phyloP scores from a whole-genome alignment of 2,113 vertebrate species.

The Atherinomorus stipes region DNA sequence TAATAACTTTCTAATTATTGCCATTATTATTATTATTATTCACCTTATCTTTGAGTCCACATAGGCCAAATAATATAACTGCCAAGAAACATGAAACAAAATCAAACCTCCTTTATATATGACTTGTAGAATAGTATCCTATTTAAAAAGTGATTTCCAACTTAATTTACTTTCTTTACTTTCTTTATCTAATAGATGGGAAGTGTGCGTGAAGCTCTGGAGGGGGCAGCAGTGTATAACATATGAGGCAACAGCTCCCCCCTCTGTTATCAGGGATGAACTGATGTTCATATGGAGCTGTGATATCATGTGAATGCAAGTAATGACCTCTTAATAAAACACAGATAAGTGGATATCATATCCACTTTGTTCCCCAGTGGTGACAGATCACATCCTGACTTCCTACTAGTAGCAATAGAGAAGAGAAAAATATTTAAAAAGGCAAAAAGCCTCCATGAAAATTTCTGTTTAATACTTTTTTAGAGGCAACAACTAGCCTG shows the following conservation, averaged over 20 bases:
- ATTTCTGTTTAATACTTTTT: too few species aligned
- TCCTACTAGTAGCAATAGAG: neutral
- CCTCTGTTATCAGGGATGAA: slow-evolving; percentile 63
- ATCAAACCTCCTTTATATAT: neutral
- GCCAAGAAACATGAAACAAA: neutral
- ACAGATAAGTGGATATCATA: neutral
- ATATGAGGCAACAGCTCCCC: slow-evolving; percentile 75
- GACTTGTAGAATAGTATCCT: neutral
- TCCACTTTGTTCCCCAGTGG: too few species aligned
- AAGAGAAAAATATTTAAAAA: neutral
- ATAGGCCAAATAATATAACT: too few species aligned
- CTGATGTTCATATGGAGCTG: slow-evolving; percentile 30
- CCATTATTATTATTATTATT: neutral
- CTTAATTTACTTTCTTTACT: too few species aligned
- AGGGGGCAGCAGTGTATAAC: slow-evolving; percentile 20
- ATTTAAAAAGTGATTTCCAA: neutral
- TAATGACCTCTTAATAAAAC: neutral
- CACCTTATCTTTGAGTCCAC: neutral
- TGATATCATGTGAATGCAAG: neutral
- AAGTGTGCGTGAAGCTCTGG: neutral
- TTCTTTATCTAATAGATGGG: too few species aligned
- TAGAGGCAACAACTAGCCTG: too few species aligned
- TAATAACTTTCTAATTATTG: neutral
- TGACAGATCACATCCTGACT: too few species aligned
- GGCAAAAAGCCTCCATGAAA: too few species aligned